Conservation (phyloP, 2,888 invertebrate genomes). For the Marasmarcha lunaedactyla region DNA sequence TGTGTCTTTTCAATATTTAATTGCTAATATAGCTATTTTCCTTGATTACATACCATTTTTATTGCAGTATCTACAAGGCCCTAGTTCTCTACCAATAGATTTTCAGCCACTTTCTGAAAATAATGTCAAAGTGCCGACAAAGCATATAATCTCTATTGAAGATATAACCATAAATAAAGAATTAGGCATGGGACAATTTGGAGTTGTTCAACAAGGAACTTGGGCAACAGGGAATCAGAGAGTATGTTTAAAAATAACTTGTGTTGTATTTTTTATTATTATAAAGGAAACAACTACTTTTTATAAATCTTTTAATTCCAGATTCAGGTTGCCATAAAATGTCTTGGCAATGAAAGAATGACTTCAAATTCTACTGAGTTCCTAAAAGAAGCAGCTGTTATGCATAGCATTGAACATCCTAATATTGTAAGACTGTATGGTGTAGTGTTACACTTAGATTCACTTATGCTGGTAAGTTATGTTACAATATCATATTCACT, state of each 20-base stretch:
- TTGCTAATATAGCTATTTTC: not conserved
- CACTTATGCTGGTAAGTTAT: slow-evolving; percentile 78
- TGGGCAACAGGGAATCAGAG: slow-evolving; percentile 96
- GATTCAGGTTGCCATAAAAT: slow-evolving; percentile 97
- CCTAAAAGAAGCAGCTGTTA: slow-evolving; percentile 96
- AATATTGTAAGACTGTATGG: slow-evolving; percentile 98
- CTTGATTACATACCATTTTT: not conserved
- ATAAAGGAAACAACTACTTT: too few species aligned
- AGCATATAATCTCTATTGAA: slow-evolving; percentile 91
- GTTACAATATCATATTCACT: too few species aligned
- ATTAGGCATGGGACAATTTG: slow-evolving; percentile 97
- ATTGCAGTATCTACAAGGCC: slow-evolving; percentile 29
- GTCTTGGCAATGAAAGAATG: slow-evolving; percentile 93
- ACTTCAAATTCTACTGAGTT: slow-evolving; percentile 97
- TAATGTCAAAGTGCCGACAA: slow-evolving; percentile 77
- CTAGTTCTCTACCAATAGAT: slow-evolving; percentile 29
- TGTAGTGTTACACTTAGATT: slow-evolving; percentile 93
- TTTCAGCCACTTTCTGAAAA: slow-evolving; percentile 40
- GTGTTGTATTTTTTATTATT: slow-evolving; percentile 6
- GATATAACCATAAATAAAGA: slow-evolving; percentile 94
- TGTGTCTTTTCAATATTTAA: not conserved
- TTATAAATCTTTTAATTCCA: slow-evolving; percentile 33
- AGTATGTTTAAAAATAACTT: slow-evolving; percentile 60
- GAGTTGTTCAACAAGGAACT: slow-evolving; percentile 96
- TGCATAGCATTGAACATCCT: slow-evolving; percentile 97